phyloP scores from a whole-genome alignment of 2,797 vertebrate species.

The Leptodactylus fallax region DNA sequence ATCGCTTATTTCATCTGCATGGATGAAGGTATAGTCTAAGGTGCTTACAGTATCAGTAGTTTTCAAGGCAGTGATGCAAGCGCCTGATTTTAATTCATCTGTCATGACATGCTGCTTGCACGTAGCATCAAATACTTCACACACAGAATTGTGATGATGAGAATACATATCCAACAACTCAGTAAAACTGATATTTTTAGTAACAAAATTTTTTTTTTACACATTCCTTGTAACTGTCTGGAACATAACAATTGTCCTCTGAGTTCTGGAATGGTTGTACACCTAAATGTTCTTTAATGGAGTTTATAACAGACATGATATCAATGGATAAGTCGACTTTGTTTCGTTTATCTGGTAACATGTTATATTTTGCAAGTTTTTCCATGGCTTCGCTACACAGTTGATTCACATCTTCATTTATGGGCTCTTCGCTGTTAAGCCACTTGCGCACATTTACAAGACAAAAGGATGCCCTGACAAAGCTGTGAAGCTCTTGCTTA shows the following conservation, averaged over 20 bases:
- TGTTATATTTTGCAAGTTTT: conserved; percentile 78
- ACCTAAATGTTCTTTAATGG: conserved; percentile 75
- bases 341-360: conserved; percentile 67
- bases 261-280: conserved; percentile 79
- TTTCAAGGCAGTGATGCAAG: conserved; percentile 84
- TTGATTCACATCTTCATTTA: conserved; percentile 60
- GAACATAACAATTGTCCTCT: conserved; percentile 84
- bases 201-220: conserved; percentile 69
- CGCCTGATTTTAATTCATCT: conserved; percentile 53
- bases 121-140: conserved; percentile 73
- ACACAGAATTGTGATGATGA: conserved; percentile 85
- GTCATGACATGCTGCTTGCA: conserved; percentile 67
- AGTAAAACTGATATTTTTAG: conserved; percentile 75
- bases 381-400: conserved; percentile 80
- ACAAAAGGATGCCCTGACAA: conserved; percentile 88
- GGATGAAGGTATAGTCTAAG: conserved; percentile 56
- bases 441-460: conserved; percentile 80
- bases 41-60: conserved; percentile 74
- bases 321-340: conserved; percentile 76
- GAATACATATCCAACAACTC: conserved; percentile 78
- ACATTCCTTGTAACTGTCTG: conserved; percentile 79
- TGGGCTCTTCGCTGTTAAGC: conserved; percentile 71
- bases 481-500: conserved; percentile 90
- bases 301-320: conserved; percentile 79
- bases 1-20: background rate